Base-by-base conservation (phyloP, 2,113 vertebrate genomes). In the Stegastes partitus region DNA sequence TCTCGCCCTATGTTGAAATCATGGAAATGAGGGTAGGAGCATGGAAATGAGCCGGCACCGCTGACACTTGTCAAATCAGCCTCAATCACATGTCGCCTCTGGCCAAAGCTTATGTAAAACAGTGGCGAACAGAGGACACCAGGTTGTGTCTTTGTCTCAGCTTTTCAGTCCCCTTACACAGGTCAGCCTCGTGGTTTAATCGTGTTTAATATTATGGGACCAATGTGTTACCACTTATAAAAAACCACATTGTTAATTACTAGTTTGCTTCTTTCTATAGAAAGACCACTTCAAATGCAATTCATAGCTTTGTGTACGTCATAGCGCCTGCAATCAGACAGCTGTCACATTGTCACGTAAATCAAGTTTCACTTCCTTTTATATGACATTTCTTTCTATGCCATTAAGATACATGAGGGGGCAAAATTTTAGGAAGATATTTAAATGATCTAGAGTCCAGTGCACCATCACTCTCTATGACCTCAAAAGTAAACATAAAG, bases 1-100 rank as follows among this genome's bases (percentile, higher is more conserved):
- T 63, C 73, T 63, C 2, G 9, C 8, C 11, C 21, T 31, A 26
- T 72, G 75, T 64, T 19, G 61, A 88, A 76, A 67, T 76, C 19
- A 74, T 81, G 85, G 57, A 82, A 82, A 84, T 67, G 42, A 76
- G 59, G 9, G 34, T 1, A 28, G 51, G 16, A 42, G 58, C 47
- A 62, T 65, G 66, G 57, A 88, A 83, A 87, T 62, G 59, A 77
- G 47, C 56, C 14, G 1, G 23, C 74, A 49, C 63, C 70, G 39
- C 74, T 56, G 64, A 77, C 59, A 85, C 67, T 58, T 73, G 51
- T 76, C 44, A 82, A 85, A 87, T 77, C 83, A 71, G 28, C 59
- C 45, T 58, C 54, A 65, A 79, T 69, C 74, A 53, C 54, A 63
- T 1, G 42, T 69, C 44, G 12, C 74, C 70, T 69, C 26, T 0